Base-by-base conservation (phyloP, 1,140 invertebrate species). In the Pseudachorutes palmiensis region DNA sequence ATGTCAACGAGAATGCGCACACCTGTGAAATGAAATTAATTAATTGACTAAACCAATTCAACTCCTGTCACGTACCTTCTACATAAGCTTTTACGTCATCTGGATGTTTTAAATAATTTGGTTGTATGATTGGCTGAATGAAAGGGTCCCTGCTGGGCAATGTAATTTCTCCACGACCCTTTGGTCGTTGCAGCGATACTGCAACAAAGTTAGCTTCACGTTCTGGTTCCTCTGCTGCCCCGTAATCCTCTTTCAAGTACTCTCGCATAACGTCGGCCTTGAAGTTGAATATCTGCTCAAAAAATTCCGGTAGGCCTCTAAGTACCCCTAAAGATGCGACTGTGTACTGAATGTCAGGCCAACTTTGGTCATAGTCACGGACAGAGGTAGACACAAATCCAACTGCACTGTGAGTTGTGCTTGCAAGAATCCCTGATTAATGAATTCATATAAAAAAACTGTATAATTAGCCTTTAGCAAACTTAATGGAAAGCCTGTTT, bases 61-160 rank as follows among this genome's bases (percentile, higher is more conserved):
- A 61, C n/a, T n/a, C n/a, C n/a, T 2, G 22, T 63, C 28, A 5
- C 14, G 5, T 41, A 63, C 62, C 62, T 32, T 64, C 62, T 28
- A 51, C 19, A 22, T 29, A 12, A 9, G 19, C 3, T 31, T 28
- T 3, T 14, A 64, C 19, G 36, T 64, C 62, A 29, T 49, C 49
- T 12, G 41, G 62, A 64, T 64, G 45, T 2, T 3, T 12, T 29
- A 51, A 64, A 51, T 32, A 64, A 2, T 51, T 64, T 5, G 36
- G 62, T 5, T 64, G 26, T 29, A 64, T 64, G 3, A 64, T 5
- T 5, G 62, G 62, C 9, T 2, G 28, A 19, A 22, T 31, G 28
- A 22, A n/a, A 19, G 62, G 62, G 29, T 64, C 45, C 36, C 16
- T 12, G 19, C 41, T 29, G 2, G 5, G 14, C n/a, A 64, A 32